Conservation (phyloP, 2,797 vertebrate species). For the Brotula barbata region DNA sequence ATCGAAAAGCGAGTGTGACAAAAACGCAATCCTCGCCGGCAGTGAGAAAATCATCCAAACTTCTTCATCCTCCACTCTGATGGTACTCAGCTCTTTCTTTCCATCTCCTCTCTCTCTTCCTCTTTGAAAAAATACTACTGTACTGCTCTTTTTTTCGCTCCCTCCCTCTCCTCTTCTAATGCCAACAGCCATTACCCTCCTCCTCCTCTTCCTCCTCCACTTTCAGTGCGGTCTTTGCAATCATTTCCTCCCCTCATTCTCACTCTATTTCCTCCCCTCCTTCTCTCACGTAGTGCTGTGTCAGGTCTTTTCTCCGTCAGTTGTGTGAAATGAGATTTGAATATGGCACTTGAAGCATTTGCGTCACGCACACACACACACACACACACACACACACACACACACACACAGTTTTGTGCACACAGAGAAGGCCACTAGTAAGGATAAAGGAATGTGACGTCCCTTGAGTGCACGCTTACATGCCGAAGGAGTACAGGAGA, state of each 20-base stretch:
- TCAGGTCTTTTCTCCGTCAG: slow-evolving; percentile 76
- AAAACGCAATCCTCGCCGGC: slow-evolving; percentile 7
- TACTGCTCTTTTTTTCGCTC: slow-evolving; percentile 7
- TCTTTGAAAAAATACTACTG: too few species aligned
- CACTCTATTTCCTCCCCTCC: slow-evolving; percentile 35
- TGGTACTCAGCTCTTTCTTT: slow-evolving; percentile 14
- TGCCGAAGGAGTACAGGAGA: slow-evolving; percentile 16
- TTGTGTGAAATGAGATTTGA: slow-evolving; percentile 80
- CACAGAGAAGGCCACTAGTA: slow-evolving; percentile 49
- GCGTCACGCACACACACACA: slow-evolving; percentile 7
- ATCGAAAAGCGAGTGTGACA: slow-evolving; percentile 20
- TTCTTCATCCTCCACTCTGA: slow-evolving; percentile 20
- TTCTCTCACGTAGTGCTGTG: slow-evolving; percentile 66
- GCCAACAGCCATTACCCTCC: slow-evolving; percentile 56
- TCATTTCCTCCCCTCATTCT: slow-evolving; percentile 42
- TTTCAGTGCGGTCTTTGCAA: slow-evolving; percentile 44
- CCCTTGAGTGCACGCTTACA: slow-evolving; percentile 47
- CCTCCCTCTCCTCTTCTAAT: slow-evolving; percentile 26
- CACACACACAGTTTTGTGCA: not conserved
- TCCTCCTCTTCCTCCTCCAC: slow-evolving; percentile 48
- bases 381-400: not conserved
- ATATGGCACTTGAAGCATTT: slow-evolving; percentile 73
- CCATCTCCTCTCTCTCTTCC: slow-evolving; percentile 1
- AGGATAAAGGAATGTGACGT: slow-evolving; percentile 65
- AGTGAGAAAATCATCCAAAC: slow-evolving; percentile 24